Evolutionary conservation across 2,113 vertebrate species (phyloP), one percentile per base, ranked within the genome.

Genomic region (Perccottus glenii): DNA sequence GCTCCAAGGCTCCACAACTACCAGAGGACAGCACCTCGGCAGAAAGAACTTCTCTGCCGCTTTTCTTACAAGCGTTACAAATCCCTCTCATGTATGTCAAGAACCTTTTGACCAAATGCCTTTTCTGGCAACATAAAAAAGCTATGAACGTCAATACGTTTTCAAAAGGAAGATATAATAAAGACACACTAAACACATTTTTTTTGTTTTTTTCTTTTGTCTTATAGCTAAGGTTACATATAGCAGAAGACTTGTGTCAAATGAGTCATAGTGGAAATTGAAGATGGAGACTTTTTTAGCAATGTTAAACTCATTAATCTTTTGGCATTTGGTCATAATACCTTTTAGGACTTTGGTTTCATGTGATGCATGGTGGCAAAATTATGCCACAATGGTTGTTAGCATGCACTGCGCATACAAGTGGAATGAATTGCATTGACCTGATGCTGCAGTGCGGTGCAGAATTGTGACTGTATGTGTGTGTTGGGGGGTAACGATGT

Each of bases 381-480:
- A 3, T 65, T 11, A 11, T 33, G 6, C 66, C 60, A 45, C 35
- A 36, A 35, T 70, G 32, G 48, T 56, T 70, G 33, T 57, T 15
- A 68, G 64, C 15, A 47, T 27, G 46, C 55, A 11, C 4, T 9
- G 15, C 35, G 35, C 8, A 36, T 42, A 75, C 56, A 60, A 50
- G 55, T 68, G 49, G 68, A 84, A 60, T 55, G 50, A 81, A 80
- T 50, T 63, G 65, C 42, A 32, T 36, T 67, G 68, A 52, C 61
- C 48, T 45, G 48, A 63, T 72, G 77, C 77, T 77, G 83, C 67
- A 70, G 64, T 82, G 74, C 64, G 78, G 81, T 86, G 85, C 85
- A 77, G 80, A 55, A 76, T 46, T 65, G 57, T 69, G 52, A 68
- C 38, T 59, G 55, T 67, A 55, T 58, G 73, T 49, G 11, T 66